A percentile compares a stretch with the other conserved stretches of the same genome.
Evolutionary conservation across 2,113 vertebrate species (phyloP).

Genomic region (Paramormyrops kingsleyae): DNA sequence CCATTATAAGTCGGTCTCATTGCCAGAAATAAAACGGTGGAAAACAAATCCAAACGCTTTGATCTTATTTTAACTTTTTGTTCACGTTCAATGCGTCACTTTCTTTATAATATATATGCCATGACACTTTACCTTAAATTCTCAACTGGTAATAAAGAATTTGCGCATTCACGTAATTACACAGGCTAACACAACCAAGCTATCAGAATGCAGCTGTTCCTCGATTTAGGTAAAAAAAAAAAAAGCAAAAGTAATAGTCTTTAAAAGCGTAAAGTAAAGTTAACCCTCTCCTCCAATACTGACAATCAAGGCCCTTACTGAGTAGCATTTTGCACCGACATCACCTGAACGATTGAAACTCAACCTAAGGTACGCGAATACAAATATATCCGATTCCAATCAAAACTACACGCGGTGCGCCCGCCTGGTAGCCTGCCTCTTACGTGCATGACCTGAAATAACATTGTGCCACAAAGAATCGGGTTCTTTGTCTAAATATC

Average conservation of each 20-base stretch:
- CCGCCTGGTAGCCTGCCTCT: not conserved
- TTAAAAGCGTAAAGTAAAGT: not conserved
- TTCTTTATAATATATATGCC: not conserved
- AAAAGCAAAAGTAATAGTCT: not conserved
- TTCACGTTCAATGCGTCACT: not conserved
- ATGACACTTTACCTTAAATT: not conserved
- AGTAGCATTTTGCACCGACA: not conserved
- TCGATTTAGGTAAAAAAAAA: not conserved
- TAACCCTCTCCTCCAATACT: not conserved
- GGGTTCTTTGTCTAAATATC: not conserved
- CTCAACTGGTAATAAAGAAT: not conserved
- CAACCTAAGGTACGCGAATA: not conserved
- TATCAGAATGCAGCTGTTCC: not conserved
- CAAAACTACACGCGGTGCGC: not conserved
- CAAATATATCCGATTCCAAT: not conserved
- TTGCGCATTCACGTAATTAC: not conserved
- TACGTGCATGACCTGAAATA: not conserved
- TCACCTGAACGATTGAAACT: not conserved
- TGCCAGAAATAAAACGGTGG: not conserved
- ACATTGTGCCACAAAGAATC: not conserved
- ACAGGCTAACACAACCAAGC: not conserved
- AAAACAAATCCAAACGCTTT: not conserved
- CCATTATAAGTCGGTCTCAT: not conserved
- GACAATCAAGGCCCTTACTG: not conserved
- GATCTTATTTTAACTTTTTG: not conserved